Conservation (phyloP, 2,888 invertebrate species). For the Calephelis perditalis region DNA sequence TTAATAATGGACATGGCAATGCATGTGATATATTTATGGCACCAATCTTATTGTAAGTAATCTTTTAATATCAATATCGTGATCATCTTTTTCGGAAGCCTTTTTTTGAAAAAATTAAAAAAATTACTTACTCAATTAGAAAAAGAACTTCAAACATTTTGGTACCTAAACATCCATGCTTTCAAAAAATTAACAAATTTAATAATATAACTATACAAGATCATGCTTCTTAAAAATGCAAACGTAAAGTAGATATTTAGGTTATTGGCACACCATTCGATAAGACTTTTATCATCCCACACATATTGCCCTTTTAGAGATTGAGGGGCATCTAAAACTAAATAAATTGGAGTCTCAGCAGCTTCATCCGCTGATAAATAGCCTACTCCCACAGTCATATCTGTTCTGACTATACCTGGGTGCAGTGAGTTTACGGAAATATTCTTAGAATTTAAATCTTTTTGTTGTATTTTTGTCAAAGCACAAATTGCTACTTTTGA, state of each 20-base stretch:
- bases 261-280: slow-evolving; percentile 55
- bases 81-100: too few relatives aligned
- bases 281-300: slow-evolving; percentile 64
- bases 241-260: slow-evolving; percentile 10
- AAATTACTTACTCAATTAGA: too few relatives aligned
- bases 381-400: slow-evolving; percentile 83
- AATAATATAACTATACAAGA: slow-evolving; percentile 1
- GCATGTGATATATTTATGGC: too few relatives aligned
- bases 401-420: slow-evolving; percentile 87
- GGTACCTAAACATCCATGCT: too few relatives aligned
- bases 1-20: too few relatives aligned
- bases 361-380: slow-evolving; percentile 72
- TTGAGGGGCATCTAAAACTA: slow-evolving; percentile 69
- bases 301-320: slow-evolving; percentile 74
- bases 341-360: slow-evolving; percentile 71
- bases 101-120: too few relatives aligned
- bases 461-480: slow-evolving; percentile 81
- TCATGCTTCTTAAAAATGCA: background rate
- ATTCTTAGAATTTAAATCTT: slow-evolving; percentile 73
- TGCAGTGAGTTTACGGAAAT: slow-evolving; percentile 80
- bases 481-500: slow-evolving; percentile 86
- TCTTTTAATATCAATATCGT: too few relatives aligned
- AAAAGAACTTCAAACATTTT: too few relatives aligned
- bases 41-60: too few relatives aligned
- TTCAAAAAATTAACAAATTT: background rate